Conservation (phyloP, 2,888 invertebrate genomes). For the Leucophenga montana region DNA sequence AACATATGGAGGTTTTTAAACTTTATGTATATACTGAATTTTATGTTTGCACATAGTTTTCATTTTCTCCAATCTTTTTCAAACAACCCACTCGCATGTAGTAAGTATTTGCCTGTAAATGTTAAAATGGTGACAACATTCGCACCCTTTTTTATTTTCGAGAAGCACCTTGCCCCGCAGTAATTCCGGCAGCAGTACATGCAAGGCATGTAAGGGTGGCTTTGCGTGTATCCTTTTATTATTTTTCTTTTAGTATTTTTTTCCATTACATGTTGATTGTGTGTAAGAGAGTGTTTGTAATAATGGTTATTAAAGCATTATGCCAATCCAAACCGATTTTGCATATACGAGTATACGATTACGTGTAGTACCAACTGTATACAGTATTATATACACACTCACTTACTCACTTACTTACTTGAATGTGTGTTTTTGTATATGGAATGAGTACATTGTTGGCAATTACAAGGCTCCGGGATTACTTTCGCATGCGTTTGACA, state of each 20-base stretch:
- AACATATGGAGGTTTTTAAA: too few relatives aligned
- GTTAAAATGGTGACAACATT: slow-evolving; percentile 39
- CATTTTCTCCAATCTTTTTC: slow-evolving; percentile 24
- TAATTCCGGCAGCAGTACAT: not conserved
- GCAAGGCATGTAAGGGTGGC: not conserved
- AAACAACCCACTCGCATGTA: slow-evolving; percentile 3
- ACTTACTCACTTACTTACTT: too few relatives aligned
- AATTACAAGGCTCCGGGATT: slow-evolving; percentile 25
- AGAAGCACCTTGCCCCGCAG: slow-evolving; percentile 18
- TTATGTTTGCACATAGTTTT: too few relatives aligned
- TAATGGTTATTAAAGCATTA: slow-evolving; percentile 20
- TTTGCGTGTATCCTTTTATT: slow-evolving; percentile 4
- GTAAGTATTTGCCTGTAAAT: not conserved
- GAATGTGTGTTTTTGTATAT: too few relatives aligned
- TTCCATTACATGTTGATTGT: slow-evolving; percentile 9
- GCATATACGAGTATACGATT: not conserved
- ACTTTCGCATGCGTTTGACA: slow-evolving; percentile 9
- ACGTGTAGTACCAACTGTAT: too few relatives aligned
- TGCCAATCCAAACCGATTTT: not conserved
- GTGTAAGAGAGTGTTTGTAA: not conserved
- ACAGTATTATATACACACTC: too few relatives aligned
- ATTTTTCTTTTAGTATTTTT: not conserved
- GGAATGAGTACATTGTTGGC: slow-evolving; percentile 10
- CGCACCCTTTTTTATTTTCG: slow-evolving; percentile 31
- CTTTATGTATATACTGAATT: too few relatives aligned